Conservation (phyloP, 1,140 invertebrate species). For the Ceratina calcarata region DNA sequence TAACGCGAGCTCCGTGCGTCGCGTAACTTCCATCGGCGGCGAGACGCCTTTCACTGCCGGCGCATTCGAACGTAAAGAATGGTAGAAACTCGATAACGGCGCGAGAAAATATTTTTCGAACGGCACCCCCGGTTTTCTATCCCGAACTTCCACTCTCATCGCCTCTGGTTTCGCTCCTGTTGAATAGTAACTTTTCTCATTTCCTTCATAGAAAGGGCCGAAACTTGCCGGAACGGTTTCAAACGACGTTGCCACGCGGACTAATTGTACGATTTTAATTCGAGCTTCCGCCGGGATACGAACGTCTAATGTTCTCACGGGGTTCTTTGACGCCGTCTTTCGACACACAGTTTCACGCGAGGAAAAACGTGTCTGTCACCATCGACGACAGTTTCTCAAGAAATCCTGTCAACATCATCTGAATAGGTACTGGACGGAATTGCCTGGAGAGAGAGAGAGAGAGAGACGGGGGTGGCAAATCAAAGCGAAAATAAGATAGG, state of each 20-base stretch:
- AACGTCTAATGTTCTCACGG: too few species aligned
- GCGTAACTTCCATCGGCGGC: conserved; percentile 26
- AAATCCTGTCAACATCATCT: too few species aligned
- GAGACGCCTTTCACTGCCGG: conserved; percentile 15
- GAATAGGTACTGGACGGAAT: too few species aligned
- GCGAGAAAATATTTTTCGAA: conserved; percentile 45
- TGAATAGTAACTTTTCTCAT: conserved; percentile 33
- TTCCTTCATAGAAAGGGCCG: conserved; percentile 14
- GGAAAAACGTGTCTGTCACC: too few species aligned
- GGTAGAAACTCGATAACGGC: conserved; percentile 42
- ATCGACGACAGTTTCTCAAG: too few species aligned
- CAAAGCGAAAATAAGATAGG: too few species aligned
- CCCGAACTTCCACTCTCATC: neutral
- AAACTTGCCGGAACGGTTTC: neutral
- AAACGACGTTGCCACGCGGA: neutral
- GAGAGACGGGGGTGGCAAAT: too few species aligned
- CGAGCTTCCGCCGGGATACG: neutral
- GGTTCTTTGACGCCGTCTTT: too few species aligned
- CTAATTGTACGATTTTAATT: neutral
- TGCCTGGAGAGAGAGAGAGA: too few species aligned
- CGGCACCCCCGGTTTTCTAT: neutral
- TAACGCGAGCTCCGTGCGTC: conserved; percentile 12
- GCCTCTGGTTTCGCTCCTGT: too few species aligned
- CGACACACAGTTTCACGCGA: too few species aligned
- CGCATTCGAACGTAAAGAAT: conserved; percentile 38